A percentile compares a stretch with the other conserved stretches of the same genome.
Evolutionary conservation across 2,888 invertebrate genomes (phyloP).

Genomic region (Zygaena filipendulae): DNA sequence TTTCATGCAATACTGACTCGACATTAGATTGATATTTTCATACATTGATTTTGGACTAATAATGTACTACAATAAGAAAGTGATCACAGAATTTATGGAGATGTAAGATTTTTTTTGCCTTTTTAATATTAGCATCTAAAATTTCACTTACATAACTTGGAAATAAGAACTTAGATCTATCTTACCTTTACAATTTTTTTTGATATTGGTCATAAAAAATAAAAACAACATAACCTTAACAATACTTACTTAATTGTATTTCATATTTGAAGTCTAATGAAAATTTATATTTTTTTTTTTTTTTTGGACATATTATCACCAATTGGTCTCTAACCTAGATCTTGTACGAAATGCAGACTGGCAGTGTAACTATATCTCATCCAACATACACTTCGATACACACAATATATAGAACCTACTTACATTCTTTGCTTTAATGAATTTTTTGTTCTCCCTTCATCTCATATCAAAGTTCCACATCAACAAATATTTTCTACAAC

Average conservation of each 20-base stretch:
- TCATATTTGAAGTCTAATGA: no score
- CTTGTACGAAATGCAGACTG: slow-evolving; percentile 58
- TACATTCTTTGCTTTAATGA: no score
- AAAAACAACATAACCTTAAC: slow-evolving; percentile 47
- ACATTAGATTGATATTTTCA: slow-evolving; percentile 39
- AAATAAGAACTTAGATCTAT: slow-evolving; percentile 50
- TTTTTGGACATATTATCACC: no score
- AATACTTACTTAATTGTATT: slow-evolving; percentile 34
- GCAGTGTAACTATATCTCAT: slow-evolving; percentile 29
- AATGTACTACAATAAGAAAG: slow-evolving; percentile 51
- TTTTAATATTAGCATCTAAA: slow-evolving; percentile 40
- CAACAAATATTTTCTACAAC: no score
- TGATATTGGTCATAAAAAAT: slow-evolving; percentile 61
- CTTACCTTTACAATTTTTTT: slow-evolving; percentile 45
- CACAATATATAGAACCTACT: slow-evolving; percentile 39
- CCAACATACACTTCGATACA: slow-evolving; percentile 23
- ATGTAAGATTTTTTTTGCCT: no score
- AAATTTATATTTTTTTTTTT: no score
- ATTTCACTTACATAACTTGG: slow-evolving; percentile 47
- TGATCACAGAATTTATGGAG: slow-evolving; percentile 61
- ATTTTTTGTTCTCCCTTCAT: no score
- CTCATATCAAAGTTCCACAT: no score
- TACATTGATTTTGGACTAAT: slow-evolving; percentile 40
- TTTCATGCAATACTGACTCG: slow-evolving; percentile 60
- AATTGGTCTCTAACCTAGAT: no score